Conservation (phyloP, 2,888 invertebrate species). For the Lamellibrachia columna region DNA sequence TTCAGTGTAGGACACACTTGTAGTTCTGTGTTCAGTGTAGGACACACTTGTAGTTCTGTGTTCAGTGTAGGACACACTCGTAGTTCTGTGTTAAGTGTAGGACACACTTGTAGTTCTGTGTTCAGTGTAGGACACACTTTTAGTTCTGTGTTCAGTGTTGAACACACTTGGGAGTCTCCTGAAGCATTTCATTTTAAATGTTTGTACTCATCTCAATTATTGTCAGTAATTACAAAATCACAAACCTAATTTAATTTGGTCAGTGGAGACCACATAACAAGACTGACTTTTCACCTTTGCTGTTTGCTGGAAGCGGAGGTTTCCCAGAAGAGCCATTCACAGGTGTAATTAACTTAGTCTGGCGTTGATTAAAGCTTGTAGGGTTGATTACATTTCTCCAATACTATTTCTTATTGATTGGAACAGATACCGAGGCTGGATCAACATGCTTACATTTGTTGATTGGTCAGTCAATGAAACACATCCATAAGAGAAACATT, state of each 20-base stretch:
- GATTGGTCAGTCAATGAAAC: background rate
- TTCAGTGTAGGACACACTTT: too few relatives aligned
- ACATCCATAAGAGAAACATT: background rate
- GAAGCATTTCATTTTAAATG: too few relatives aligned
- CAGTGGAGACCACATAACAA: background rate
- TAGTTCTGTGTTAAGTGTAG: too few relatives aligned
- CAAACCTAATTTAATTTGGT: background rate
- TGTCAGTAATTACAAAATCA: background rate
- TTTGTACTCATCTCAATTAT: background rate
- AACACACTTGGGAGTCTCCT: too few relatives aligned
- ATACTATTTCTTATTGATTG: background rate
- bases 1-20: too few relatives aligned
- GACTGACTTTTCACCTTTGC: background rate
- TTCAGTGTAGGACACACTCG: too few relatives aligned
- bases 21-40: too few relatives aligned
- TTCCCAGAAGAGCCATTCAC: background rate
- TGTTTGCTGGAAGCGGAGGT: background rate
- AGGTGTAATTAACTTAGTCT: background rate
- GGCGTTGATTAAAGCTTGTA: background rate
- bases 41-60: too few relatives aligned
- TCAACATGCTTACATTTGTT: background rate
- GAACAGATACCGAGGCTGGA: background rate
- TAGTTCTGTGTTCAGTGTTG: too few relatives aligned
- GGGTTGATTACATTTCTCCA: conserved; percentile 8
- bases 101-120: too few relatives aligned